Conservation (phyloP, 2,797 vertebrate genomes). For the Zenarchopterus dispar region DNA sequence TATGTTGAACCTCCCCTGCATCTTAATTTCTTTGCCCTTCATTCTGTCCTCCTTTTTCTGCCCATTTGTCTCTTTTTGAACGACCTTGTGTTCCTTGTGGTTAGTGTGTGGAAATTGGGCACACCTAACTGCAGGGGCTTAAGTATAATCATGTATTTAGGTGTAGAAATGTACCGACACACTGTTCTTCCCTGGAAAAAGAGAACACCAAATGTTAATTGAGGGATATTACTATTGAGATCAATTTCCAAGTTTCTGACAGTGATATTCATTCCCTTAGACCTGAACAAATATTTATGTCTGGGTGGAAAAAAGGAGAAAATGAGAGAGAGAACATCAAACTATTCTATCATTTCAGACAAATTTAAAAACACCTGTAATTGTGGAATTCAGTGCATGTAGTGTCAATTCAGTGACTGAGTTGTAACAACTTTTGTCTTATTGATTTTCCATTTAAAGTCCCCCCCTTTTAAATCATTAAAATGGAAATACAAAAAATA, state of each 20-base stretch:
- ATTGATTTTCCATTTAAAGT: neutral
- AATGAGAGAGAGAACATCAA: conserved; percentile 41
- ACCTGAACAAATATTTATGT: conserved; percentile 80
- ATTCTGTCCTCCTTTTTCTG: conserved; percentile 53
- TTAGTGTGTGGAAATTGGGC: conserved; percentile 83
- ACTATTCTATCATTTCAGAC: conserved; percentile 31
- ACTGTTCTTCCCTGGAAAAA: conserved; percentile 81
- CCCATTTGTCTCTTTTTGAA: conserved; percentile 55
- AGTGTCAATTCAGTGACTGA: neutral
- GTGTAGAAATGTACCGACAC: conserved; percentile 77
- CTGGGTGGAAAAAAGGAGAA: conserved; percentile 54
- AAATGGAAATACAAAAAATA: neutral
- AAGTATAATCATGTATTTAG: conserved; percentile 86
- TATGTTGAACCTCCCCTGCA: conserved; percentile 43
- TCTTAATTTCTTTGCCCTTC: conserved; percentile 58
- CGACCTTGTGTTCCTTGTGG: conserved; percentile 78
- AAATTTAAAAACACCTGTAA: conserved; percentile 10
- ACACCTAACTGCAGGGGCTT: conserved; percentile 84
- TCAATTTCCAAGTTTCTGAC: conserved; percentile 81
- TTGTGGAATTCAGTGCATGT: neutral
- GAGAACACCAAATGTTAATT: conserved; percentile 79
- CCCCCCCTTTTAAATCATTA: neutral
- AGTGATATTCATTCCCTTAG: conserved; percentile 75
- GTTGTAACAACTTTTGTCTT: neutral
- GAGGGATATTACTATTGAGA: conserved; percentile 79